These are phyloP conservation scores for Trachemys scripta DNA, from an alignment of 2,113 vertebrate genomes.

Conservation along the genomic window DNA sequence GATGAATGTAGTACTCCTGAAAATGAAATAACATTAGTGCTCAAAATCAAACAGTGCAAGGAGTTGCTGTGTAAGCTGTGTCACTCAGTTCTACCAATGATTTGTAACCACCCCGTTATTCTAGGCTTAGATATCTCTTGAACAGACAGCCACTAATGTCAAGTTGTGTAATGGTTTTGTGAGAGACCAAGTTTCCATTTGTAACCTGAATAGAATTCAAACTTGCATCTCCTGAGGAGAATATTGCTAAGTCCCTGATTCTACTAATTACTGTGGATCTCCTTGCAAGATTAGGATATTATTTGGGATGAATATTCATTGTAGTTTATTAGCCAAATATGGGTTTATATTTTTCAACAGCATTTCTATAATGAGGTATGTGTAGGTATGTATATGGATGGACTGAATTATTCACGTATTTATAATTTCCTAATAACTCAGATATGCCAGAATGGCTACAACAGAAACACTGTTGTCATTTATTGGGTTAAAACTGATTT, in stretches of 20 bases:
- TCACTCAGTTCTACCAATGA: not conserved
- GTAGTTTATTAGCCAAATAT: not conserved
- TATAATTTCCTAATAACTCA: not conserved
- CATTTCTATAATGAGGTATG: slow-evolving; percentile 10
- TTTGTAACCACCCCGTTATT: not conserved
- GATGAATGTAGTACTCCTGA: not conserved
- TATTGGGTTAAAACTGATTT: not conserved
- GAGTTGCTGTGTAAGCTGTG: not conserved
- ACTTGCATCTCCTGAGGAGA: not conserved
- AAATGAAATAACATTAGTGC: not conserved
- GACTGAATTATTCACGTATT: slow-evolving; percentile 14
- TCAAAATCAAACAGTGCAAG: not conserved
- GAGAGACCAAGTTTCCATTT: not conserved
- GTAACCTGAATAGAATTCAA: not conserved
- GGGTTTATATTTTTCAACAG: not conserved
- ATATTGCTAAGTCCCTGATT: not conserved
- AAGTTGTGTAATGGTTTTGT: not conserved
- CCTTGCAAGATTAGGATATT: not conserved
- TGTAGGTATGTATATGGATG: not conserved
- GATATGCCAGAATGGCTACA: not conserved
- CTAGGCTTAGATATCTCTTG: not conserved
- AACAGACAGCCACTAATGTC: not conserved
- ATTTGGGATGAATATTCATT: not conserved
- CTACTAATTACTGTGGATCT: not conserved
- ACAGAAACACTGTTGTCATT: not conserved